Evolutionary conservation across 2,113 vertebrate genomes (phyloP).

Genomic region (Archilochus colubris): DNA sequence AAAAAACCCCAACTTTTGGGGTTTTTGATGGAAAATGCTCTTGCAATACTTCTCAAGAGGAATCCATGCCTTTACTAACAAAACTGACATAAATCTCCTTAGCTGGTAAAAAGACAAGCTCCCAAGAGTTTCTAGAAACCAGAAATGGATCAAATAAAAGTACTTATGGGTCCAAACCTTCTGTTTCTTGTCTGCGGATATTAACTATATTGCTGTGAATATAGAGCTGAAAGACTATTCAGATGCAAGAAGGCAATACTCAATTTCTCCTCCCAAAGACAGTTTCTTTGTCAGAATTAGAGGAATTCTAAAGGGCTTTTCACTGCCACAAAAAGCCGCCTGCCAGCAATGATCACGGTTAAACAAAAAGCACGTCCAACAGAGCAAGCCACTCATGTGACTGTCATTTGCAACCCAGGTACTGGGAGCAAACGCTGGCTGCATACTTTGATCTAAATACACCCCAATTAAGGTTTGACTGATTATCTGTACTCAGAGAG

Average conservation of each 20-base stretch:
- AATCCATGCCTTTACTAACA: not conserved
- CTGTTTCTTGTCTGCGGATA: slow-evolving; percentile 40
- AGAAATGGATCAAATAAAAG: slow-evolving; percentile 12
- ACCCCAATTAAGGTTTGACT: slow-evolving; percentile 51
- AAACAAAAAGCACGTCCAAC: slow-evolving; percentile 72
- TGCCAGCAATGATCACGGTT: slow-evolving; percentile 71
- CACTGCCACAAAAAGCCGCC: slow-evolving; percentile 57
- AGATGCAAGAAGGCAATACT: slow-evolving; percentile 67
- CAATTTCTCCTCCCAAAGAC: slow-evolving; percentile 66
- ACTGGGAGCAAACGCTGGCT: slow-evolving; percentile 32
- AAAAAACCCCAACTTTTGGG: not conserved
- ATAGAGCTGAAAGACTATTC: slow-evolving; percentile 64
- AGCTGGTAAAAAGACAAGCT: not conserved
- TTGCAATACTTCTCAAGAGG: not conserved
- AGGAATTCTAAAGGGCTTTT: slow-evolving; percentile 70
- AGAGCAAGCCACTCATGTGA: slow-evolving; percentile 67
- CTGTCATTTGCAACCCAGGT: slow-evolving; percentile 66
- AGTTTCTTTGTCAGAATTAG: slow-evolving; percentile 71
- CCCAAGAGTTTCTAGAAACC: not conserved
- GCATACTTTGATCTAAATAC: slow-evolving; percentile 55
- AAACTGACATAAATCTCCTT: not conserved
- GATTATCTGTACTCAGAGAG: slow-evolving; percentile 54
- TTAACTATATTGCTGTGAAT: slow-evolving; percentile 59
- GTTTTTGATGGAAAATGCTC: slow-evolving; percentile 24
- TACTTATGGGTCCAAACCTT: slow-evolving; percentile 20